These are phyloP conservation scores for Salticus scenicus DNA, from an alignment of 2,888 invertebrate genomes.

Conservation along the genomic window DNA sequence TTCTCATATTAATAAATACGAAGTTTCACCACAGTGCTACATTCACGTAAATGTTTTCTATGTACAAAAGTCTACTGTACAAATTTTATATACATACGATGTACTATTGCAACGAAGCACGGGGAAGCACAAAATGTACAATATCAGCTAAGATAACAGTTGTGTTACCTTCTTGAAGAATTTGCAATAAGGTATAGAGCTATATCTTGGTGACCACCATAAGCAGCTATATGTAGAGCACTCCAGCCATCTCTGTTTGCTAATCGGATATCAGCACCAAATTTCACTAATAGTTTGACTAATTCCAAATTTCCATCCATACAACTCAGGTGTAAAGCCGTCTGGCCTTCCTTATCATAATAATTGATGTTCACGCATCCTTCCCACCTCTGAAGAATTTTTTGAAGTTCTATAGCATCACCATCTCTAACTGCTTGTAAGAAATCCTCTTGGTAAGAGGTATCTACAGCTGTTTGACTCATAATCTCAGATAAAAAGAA, in stretches of 20 bases:
- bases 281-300: constrained; percentile 76
- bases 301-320: constrained; percentile 76
- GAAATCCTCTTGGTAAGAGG: constrained; percentile 74
- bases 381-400: constrained; percentile 75
- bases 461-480: constrained; percentile 44
- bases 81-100: constrained; percentile 25
- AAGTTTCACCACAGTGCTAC: background rate
- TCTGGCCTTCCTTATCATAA: constrained; percentile 76
- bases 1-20: background rate
- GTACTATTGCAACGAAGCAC: constrained; percentile 55
- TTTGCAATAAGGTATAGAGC: constrained; percentile 74
- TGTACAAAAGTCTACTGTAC: constrained; percentile 35
- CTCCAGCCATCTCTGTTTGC: constrained; percentile 77
- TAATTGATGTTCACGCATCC: constrained; percentile 76
- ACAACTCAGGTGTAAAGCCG: constrained; percentile 76
- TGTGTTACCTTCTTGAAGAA: constrained; percentile 44
- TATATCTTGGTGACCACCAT: constrained; percentile 76
- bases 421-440: constrained; percentile 75
- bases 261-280: constrained; percentile 76
- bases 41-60: background rate
- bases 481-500: background rate
- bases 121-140: constrained; percentile 2
- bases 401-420: constrained; percentile 74
- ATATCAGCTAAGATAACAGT: background rate
- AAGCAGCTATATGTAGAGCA: constrained; percentile 75